Evolutionary conservation across 1,140 invertebrate genomes (phyloP), one percentile per base, ranked within the genome.

Genomic region (Harlomillsia oculata): DNA sequence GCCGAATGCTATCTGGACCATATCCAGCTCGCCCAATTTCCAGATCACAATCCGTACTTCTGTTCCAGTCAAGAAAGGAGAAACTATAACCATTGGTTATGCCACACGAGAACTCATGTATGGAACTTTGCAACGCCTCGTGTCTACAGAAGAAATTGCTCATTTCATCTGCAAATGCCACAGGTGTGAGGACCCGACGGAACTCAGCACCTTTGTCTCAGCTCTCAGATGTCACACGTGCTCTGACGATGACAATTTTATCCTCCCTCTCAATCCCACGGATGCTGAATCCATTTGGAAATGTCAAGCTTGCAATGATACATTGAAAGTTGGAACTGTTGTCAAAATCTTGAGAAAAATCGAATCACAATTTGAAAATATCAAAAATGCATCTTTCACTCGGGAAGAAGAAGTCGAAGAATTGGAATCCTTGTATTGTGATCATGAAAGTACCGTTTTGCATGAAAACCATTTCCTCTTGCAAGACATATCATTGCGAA

Each of bases 81-180:
- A 80, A 26, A 69, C 74, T 1, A 80, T 89, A 57, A 77, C 76
- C 58, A 83, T 82, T 59, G 85, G 84, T 68, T 89, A 89, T 60
- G 82, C 83, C 0, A 81, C 82, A 66, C 74, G 80, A 0, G 61
- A 63, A 29, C 55, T 39, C 11, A 70, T 88, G 50, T 75, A 83
- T 85, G 82, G 84, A 1, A 91, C 87, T 0, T 79, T 82, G 66
- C 79, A 80, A 53, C 73, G 84, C 53, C 78, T 78, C 60, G 39
- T 59, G 5, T 56, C 56, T 18, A 63, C 45, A 8, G 61, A 63
- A 43, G 56, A 59, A 26, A 46, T 56, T 34, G 70, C 80, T 28
- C 78, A 82, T 69, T 87, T 87, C 58, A 72, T 72, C 49, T 86
- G 84, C 57, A 71, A 69, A 0, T 88, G 85, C 64, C 58, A 62